Conservation (phyloP, 2,888 invertebrate genomes). For the Ormyrus labotus region DNA sequence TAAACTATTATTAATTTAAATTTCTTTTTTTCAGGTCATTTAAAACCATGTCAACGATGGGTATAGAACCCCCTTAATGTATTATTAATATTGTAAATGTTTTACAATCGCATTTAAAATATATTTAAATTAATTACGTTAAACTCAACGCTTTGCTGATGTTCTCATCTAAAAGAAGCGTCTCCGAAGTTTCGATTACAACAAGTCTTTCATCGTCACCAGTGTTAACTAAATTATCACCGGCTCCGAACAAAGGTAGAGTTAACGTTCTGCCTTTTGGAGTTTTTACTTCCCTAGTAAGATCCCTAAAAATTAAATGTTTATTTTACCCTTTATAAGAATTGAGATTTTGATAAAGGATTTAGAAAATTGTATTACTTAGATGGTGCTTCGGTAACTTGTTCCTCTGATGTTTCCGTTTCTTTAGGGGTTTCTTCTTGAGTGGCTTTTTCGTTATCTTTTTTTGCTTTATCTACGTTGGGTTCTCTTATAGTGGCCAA, state of each 20-base stretch:
- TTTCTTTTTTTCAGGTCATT: too few relatives aligned
- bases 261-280: conserved; percentile 39
- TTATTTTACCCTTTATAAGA: neutral
- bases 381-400: too few relatives aligned
- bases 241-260: conserved; percentile 17
- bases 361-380: too few relatives aligned
- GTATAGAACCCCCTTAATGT: too few relatives aligned
- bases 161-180: conserved; percentile 65
- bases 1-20: too few relatives aligned
- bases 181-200: conserved; percentile 70
- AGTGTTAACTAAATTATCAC: neutral
- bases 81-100: neutral
- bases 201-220: conserved; percentile 68
- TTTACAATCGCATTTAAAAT: neutral
- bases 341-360: too few relatives aligned
- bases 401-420: too few relatives aligned
- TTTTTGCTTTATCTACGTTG: conserved; percentile 55
- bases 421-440: too few relatives aligned
- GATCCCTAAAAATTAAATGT: conserved; percentile 22
- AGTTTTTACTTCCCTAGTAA: conserved; percentile 19
- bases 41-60: too few relatives aligned
- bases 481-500: conserved; percentile 59
- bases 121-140: conserved; percentile 70
- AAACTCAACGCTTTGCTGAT: conserved; percentile 67
- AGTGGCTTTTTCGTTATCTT: conserved; percentile 51